Conservation (phyloP, 1,140 invertebrate species). For the Zaprionus vittiger region DNA sequence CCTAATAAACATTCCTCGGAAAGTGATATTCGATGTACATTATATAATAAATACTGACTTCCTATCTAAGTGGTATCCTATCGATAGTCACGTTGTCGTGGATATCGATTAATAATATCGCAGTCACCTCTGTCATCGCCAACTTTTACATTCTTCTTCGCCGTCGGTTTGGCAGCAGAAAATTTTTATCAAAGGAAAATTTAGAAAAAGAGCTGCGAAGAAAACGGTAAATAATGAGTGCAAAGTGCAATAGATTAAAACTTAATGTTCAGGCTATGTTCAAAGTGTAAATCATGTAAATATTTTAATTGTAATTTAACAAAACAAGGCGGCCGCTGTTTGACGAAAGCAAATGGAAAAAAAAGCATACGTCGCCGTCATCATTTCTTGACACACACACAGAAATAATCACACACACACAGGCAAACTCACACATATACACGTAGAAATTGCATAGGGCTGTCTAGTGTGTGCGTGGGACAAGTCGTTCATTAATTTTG, state of each 20-base stretch:
- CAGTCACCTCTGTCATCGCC: conserved; percentile 40
- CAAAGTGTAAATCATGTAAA: conserved; percentile 12
- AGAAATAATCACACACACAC: conserved; percentile 46
- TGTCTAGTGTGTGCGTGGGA: conserved; percentile 41
- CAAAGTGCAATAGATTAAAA: conserved; percentile 50
- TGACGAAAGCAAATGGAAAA: conserved; percentile 54
- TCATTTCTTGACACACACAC: conserved; percentile 67
- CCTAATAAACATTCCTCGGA: not conserved
- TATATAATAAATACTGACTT: conserved; percentile 26
- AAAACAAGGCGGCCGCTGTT: conserved; percentile 58
- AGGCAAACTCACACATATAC: conserved; percentile 22
- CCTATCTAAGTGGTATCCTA: not conserved
- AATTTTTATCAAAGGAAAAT: conserved; percentile 66
- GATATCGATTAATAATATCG: conserved; percentile 35
- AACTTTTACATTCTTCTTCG: conserved; percentile 64
- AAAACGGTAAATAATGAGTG: conserved; percentile 65
- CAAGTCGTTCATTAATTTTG: conserved; percentile 20
- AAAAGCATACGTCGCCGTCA: conserved; percentile 77
- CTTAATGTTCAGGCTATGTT: not conserved
- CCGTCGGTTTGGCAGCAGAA: conserved; percentile 71
- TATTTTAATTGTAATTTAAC: conserved; percentile 10
- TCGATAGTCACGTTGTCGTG: conserved; percentile 29
- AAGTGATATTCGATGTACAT: not conserved
- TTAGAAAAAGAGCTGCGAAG: conserved; percentile 37
- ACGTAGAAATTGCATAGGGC: conserved; percentile 58